Base-by-base conservation (phyloP, 2,888 invertebrate genomes). In the Oscheius sp. region DNA sequence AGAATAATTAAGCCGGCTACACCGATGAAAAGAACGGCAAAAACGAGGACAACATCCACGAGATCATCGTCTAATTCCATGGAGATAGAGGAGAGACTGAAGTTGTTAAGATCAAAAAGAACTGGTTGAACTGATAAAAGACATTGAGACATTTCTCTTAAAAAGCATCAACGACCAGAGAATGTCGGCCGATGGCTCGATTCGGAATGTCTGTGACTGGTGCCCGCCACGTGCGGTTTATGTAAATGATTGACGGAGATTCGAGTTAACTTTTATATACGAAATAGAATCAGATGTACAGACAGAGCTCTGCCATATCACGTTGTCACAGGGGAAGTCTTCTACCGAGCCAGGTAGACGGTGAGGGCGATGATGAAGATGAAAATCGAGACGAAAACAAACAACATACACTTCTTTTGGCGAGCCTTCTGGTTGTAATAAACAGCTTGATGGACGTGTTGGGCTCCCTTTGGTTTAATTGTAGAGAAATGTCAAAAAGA, bases 351-450 rank as follows among this genome's bases (percentile, higher is more conserved):
- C 69, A 79, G 39, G 72, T 81, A 81, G 34, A 79, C 46, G 46
- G 80, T 81, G 45, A 81, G 71, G 20, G 72, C 78, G 25, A 81
- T 73, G 61, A 81, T 79, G 55, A 80, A 74, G 46, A 82, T 58
- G 67, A 84, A 76, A 10, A 81, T 72, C 12, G 70, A 29, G 37
- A 80, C 70, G 72, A 82, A 84, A 23, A 79, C 57, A 55, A 74
- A 50, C 23, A 85, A 73, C 65, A 84, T 65, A 20, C 75, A 46
- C 70, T 85, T 84, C 76, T 86, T 85, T 70, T 85, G 78, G 12
- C 84, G 76, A 1, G 85, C 82, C 58, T 81, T 78, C 17, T 74
- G 74, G 64, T 85, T 81, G 73, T 85, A 85, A 74, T 83, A 75
- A 6, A 84, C 80, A 5, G 85, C 84, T 70, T 83, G 83, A 31